Evolutionary conservation across 2,797 vertebrate species (phyloP).

Genomic region (Diglossa cyanea): DNA sequence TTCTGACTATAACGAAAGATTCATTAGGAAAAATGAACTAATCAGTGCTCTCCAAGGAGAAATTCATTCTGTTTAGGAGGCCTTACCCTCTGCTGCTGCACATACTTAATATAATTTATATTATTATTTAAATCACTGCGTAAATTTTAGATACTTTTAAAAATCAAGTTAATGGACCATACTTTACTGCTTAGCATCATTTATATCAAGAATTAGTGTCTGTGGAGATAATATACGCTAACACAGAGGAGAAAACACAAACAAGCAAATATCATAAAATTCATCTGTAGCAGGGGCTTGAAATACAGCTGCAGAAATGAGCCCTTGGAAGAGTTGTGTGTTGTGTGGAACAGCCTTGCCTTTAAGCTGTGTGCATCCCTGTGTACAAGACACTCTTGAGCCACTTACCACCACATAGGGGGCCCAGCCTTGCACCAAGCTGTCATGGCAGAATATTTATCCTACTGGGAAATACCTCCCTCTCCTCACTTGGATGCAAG

Average conservation of each 20-base stretch:
- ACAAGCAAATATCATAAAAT: conserved; percentile 60
- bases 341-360: not conserved
- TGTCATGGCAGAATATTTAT: not conserved
- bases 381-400: not conserved
- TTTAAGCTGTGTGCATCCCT: not conserved
- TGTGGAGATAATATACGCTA: conserved; percentile 57
- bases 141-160: conserved; percentile 74
- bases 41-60: conserved; percentile 65
- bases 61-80: conserved; percentile 68
- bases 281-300: not conserved
- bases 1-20: conserved; percentile 67
- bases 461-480: not conserved
- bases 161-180: conserved; percentile 72
- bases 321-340: not conserved
- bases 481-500: not conserved
- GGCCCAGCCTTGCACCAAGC: not conserved
- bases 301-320: conserved; percentile 28
- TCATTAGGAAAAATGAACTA: conserved; percentile 73
- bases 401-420: not conserved
- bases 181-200: conserved; percentile 70
- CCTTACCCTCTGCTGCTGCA: conserved; percentile 61
- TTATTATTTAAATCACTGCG: conserved; percentile 72
- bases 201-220: conserved; percentile 68
- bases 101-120: conserved; percentile 72
- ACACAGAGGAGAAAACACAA: conserved; percentile 55